A percentile compares a stretch with the other conserved stretches of the same genome.
phyloP scores from a whole-genome alignment of 2,797 vertebrate species.

The Prionace glauca region DNA sequence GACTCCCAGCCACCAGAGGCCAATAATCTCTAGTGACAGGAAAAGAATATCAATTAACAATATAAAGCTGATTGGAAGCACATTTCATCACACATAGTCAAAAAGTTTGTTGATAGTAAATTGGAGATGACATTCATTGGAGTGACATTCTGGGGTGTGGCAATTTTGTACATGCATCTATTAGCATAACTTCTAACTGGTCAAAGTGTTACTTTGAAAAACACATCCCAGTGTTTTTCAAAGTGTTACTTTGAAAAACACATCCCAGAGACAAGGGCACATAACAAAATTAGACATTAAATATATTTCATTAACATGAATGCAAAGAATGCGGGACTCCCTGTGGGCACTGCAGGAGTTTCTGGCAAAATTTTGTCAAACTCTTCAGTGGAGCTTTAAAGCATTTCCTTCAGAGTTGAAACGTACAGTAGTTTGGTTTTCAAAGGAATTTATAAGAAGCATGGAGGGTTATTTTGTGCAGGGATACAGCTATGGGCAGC shows the following conservation, averaged over 20 bases:
- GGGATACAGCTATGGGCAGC: slow-evolving; percentile 7
- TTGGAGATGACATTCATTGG: not conserved
- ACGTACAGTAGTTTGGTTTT: slow-evolving; percentile 5
- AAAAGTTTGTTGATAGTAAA: not conserved
- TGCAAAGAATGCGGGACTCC: not conserved
- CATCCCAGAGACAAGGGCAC: not conserved
- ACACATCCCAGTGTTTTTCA: not conserved
- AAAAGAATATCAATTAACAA: not conserved
- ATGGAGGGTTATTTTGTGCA: slow-evolving; percentile 12
- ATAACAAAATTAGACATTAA: slow-evolving; percentile 33
- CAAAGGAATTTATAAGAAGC: slow-evolving; percentile 36
- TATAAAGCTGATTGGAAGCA: not conserved
- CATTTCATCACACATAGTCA: not conserved
- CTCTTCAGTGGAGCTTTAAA: not conserved
- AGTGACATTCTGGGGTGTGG: not conserved
- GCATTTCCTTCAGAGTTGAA: slow-evolving; percentile 24
- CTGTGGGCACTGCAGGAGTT: not conserved
- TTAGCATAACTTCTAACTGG: not conserved
- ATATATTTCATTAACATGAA: slow-evolving; percentile 14
- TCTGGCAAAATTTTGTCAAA: slow-evolving; percentile 6
- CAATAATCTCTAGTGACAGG: not conserved
- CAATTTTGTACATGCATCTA: not conserved
- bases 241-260: slow-evolving; percentile 23
- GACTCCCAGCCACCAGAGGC: no score
- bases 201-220: slow-evolving; percentile 25